Conservation (phyloP, 2,113 vertebrate species). For the Chlorodrepanis virens region DNA sequence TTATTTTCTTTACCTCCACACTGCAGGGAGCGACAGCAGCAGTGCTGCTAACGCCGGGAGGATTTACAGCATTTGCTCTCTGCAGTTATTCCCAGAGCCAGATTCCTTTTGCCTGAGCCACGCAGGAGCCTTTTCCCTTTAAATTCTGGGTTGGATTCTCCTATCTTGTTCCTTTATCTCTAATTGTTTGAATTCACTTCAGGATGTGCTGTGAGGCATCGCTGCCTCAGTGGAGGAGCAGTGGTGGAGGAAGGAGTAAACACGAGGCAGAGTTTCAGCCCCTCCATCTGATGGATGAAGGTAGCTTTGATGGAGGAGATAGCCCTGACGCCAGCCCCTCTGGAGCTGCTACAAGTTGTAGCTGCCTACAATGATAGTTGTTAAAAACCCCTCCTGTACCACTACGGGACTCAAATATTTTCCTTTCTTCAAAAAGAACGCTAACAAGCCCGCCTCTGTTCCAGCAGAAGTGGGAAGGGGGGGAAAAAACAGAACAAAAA, state of each 20-base stretch:
- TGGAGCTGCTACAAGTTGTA: slow-evolving; percentile 71
- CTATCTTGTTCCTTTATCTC: background rate
- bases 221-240: background rate
- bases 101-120: background rate
- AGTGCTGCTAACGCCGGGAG: background rate
- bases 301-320: slow-evolving; percentile 80
- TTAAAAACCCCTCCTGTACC: slow-evolving; percentile 65
- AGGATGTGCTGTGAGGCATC: background rate
- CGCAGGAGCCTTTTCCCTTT: background rate
- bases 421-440: background rate
- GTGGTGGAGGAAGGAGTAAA: slow-evolving; percentile 48
- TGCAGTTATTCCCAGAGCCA: background rate
- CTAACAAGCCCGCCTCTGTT: background rate
- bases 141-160: background rate
- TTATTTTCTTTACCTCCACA: slow-evolving; percentile 28
- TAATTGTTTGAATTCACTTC: background rate
- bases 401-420: background rate
- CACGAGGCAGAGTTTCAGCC: slow-evolving; percentile 69
- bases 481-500: background rate
- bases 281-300: slow-evolving; percentile 72
- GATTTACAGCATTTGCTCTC: background rate
- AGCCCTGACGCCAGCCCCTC: slow-evolving; percentile 78
- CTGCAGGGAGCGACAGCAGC: background rate
- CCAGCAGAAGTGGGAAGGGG: background rate
- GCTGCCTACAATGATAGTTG: slow-evolving; percentile 70